Evolutionary conservation across 2,113 vertebrate genomes (phyloP), one percentile per base, ranked within the genome.

Genomic region (Setophaga coronata): DNA sequence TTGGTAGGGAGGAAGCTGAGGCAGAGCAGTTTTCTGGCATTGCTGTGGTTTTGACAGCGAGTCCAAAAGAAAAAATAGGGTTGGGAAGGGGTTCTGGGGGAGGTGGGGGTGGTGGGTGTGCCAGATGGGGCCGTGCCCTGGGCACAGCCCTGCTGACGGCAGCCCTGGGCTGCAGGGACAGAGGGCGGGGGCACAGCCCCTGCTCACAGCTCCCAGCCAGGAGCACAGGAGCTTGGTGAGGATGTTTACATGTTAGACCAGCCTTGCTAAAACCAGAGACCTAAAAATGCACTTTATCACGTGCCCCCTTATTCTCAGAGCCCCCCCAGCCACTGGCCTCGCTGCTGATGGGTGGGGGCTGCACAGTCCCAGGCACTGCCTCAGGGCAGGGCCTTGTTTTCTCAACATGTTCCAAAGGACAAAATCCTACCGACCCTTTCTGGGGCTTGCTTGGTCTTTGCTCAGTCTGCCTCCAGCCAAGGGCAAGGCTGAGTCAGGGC

Each of bases 251-350:
- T 18, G 66, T 86, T 28, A 62, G 50, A 71, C 78, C 33, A 85
- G 93, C 96, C 96, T 97, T 92, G 94, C 70, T 88, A 38, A 88
- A 92, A 62, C 20, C 42, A 83, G 80, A 70, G 64, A 78, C 42
- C 16, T 81, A 62, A 82, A 69, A 81, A 72, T 0, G 97, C 97
- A 97, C 96, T 97, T 97, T 97, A 97, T 93, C 19, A 23, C 4
- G 18, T 34, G 34, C 33, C 13, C 38, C 33, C 36, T 6, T 5
- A 12, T 45, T 58, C 20, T 58, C 57, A 12, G 42, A 20, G n/a
- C 6, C 29, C 50, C 7, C 25, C 43, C 43, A 19, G 66, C 25
- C 2, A 0, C 43, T 33, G 10, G 42, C 51, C 47, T 29, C 1
- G 26, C 50, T 71, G 88, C 86, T 14, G 57, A 28, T 4, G 21